Conservation (phyloP, 2,888 invertebrate species). For the Sarcophaga rosellei region DNA sequence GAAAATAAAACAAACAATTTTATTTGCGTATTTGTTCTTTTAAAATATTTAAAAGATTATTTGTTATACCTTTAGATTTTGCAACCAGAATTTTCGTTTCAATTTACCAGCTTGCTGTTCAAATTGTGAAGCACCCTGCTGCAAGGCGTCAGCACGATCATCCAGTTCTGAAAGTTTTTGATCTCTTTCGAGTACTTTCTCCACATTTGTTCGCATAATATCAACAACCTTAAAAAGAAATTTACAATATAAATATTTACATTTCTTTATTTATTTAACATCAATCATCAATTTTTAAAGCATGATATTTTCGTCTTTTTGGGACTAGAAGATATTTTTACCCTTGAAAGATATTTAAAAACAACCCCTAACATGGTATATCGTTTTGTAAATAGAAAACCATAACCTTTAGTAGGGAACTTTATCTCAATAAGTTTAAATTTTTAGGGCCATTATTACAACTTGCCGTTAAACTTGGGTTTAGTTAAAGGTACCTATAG, state of each 20-base stretch:
- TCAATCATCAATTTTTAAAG: too few relatives aligned
- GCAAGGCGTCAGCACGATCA: conserved; percentile 96
- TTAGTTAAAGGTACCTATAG: too few relatives aligned
- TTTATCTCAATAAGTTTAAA: too few relatives aligned
- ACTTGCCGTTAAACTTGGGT: too few relatives aligned
- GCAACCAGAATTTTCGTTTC: conserved; percentile 98
- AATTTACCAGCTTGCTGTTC: conserved; percentile 98
- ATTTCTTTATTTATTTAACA: too few relatives aligned
- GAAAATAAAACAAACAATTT: not conserved
- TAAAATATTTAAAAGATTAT: conserved; percentile 24
- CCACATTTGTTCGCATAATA: conserved; percentile 97
- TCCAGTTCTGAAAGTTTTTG: conserved; percentile 97
- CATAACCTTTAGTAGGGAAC: too few relatives aligned
- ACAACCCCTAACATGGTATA: too few relatives aligned
- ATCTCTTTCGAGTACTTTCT: conserved; percentile 97
- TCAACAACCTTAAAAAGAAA: conserved; percentile 87
- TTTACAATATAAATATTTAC: not conserved
- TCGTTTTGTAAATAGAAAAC: too few relatives aligned
- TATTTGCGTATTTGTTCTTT: not conserved
- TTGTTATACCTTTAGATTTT: conserved; percentile 91
- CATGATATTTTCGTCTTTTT: too few relatives aligned
- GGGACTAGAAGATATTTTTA: too few relatives aligned
- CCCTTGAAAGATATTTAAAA: too few relatives aligned
- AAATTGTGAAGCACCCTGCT: conserved; percentile 97
- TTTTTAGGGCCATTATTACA: too few relatives aligned